phyloP scores from a whole-genome alignment of 1,140 invertebrate species.

The Platyscapa corneri region DNA sequence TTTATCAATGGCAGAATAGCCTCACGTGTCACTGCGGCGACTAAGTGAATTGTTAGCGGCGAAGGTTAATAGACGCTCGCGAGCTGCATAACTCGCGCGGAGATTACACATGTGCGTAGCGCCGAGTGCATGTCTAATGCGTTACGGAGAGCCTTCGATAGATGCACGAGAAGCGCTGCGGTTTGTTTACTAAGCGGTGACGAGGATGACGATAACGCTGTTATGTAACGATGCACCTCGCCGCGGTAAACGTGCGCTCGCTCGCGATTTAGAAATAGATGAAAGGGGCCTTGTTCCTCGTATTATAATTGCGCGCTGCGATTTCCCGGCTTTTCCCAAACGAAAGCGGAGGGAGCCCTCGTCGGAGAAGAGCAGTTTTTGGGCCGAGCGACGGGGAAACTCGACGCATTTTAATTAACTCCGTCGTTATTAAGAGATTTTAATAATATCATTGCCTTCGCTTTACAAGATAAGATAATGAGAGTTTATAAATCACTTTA shows the following conservation, averaged over 20 bases:
- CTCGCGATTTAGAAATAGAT: conserved; percentile 10
- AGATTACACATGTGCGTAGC: conserved; percentile 18
- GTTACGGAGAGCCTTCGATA: neutral
- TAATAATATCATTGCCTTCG: neutral
- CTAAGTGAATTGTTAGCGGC: conserved; percentile 8
- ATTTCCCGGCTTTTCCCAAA: no score
- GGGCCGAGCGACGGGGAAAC: no score
- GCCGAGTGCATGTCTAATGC: neutral
- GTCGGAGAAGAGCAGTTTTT: no score
- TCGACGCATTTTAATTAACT: neutral
- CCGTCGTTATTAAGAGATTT: neutral
- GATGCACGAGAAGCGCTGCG: neutral
- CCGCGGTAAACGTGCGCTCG: neutral
- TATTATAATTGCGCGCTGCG: no score
- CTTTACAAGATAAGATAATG: neutral
- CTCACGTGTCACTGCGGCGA: neutral
- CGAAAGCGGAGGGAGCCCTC: no score
- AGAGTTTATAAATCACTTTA: neutral
- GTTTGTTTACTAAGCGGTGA: conserved; percentile 36
- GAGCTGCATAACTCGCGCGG: conserved; percentile 28
- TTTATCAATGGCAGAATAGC: conserved; percentile 32
- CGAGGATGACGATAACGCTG: neutral
- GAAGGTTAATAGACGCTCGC: conserved; percentile 25
- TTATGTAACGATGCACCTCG: conserved; percentile 36
- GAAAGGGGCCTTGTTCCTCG: no score